These are phyloP conservation scores for Carcharodon carcharias DNA, from an alignment of 2,797 vertebrate species.

Conservation along the genomic window DNA sequence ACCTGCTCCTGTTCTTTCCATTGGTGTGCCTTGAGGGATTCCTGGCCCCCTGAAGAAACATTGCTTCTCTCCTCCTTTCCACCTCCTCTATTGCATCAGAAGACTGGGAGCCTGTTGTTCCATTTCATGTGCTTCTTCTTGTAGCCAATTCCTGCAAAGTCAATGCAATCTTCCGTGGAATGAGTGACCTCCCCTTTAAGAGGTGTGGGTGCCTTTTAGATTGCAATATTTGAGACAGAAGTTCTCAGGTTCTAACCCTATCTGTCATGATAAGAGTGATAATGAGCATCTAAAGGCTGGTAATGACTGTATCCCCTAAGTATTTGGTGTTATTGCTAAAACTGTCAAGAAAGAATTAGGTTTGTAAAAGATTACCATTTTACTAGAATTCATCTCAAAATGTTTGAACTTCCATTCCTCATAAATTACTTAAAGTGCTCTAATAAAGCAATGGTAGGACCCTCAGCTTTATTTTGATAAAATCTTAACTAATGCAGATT, in stretches of 20 bases:
- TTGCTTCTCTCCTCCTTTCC: no score
- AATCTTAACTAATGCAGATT: neutral
- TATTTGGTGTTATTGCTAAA: neutral
- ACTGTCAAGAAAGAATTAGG: no score
- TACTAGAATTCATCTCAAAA: neutral
- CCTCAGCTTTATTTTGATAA: neutral
- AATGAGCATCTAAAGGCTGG: neutral
- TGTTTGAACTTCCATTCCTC: neutral
- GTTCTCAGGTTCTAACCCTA: neutral
- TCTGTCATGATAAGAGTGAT: neutral
- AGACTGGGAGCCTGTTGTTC: no score
- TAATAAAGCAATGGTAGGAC: neutral
- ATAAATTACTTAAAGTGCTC: neutral
- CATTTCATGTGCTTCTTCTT: no score
- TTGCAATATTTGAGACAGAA: neutral
- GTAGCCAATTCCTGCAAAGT: no score
- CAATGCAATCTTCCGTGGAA: no score
- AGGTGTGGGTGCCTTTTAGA: no score
- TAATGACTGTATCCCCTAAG: neutral
- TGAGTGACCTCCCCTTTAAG: no score
- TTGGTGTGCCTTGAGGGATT: no score
- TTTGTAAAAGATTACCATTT: neutral
- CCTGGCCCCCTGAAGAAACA: no score
- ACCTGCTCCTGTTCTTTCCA: no score
- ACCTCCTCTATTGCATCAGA: no score